phyloP scores from a whole-genome alignment of 2,888 invertebrate species.

The Rotaria macrura region DNA sequence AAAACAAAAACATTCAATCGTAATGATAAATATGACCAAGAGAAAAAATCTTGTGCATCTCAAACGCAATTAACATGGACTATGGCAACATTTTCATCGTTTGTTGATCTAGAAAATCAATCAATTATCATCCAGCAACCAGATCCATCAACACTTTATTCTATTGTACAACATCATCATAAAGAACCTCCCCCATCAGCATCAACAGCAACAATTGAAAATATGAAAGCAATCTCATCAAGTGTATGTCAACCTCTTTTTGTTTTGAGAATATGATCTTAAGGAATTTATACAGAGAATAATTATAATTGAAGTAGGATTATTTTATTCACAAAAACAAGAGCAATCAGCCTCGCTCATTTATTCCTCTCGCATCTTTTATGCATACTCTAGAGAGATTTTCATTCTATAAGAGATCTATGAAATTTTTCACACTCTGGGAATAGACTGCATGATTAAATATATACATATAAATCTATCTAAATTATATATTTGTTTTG shows the following conservation, averaged over 20 bases:
- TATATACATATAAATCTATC: too few relatives aligned
- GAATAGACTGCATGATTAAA: too few relatives aligned
- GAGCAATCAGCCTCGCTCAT: too few relatives aligned
- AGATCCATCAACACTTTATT: conserved; percentile 3
- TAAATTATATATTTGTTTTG: not conserved
- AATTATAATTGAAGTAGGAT: not conserved
- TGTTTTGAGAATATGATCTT: not conserved
- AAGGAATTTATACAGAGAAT: not conserved
- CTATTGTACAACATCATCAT: not conserved
- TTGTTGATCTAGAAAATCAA: conserved; percentile 17
- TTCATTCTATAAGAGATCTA: too few relatives aligned
- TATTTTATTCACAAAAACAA: not conserved
- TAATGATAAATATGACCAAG: not conserved
- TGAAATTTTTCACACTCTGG: too few relatives aligned
- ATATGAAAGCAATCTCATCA: not conserved
- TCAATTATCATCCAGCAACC: conserved; percentile 15
- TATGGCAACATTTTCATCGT: not conserved
- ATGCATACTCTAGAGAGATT: too few relatives aligned
- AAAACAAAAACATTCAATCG: not conserved
- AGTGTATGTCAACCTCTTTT: not conserved
- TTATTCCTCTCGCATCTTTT: not conserved
- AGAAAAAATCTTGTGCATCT: not conserved
- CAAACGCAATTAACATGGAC: conserved; percentile 22
- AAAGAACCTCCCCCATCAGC: not conserved
- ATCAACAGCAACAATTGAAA: not conserved